Evolutionary conservation across 2,797 vertebrate genomes (phyloP).

Genomic region (Pagetopsis macropterus): DNA sequence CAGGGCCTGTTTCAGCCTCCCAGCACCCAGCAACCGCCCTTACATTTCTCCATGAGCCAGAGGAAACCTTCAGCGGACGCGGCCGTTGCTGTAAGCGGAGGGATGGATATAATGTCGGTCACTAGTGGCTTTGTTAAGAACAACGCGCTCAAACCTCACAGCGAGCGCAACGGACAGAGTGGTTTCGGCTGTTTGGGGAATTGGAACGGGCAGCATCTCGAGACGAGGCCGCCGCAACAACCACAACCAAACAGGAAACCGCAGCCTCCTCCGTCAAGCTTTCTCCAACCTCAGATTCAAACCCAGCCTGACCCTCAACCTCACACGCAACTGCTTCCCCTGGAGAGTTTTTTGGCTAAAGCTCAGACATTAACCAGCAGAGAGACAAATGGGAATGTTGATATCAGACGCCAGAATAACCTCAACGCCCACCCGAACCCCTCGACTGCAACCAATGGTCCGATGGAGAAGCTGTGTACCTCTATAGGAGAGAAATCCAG

Average conservation of each 20-base stretch:
- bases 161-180: conserved; percentile 61
- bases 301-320: conserved; percentile 63
- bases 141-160: conserved; percentile 69
- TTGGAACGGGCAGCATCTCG: conserved; percentile 75
- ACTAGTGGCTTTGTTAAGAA: conserved; percentile 74
- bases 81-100: conserved; percentile 64
- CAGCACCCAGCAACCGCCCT: conserved; percentile 55
- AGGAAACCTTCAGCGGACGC: conserved; percentile 71
- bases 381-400: conserved; percentile 70
- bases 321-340: conserved; percentile 67
- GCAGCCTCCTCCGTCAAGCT: conserved; percentile 56
- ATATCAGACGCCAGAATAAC: conserved; percentile 65
- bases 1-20: conserved; percentile 70
- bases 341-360: conserved; percentile 80
- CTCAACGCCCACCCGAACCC: conserved; percentile 56
- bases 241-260: conserved; percentile 56
- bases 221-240: conserved; percentile 55
- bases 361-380: conserved; percentile 54
- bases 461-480: conserved; percentile 78
- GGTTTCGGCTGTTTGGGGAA: conserved; percentile 74
- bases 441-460: conserved; percentile 45
- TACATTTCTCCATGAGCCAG: conserved; percentile 74
- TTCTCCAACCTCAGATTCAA: conserved; percentile 68
- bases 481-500: conserved; percentile 68
- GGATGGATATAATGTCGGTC: conserved; percentile 66